Percentiles rank a stretch among this genome's conserved stretches.
Evolutionary conservation across 2,113 vertebrate genomes (phyloP).

Genomic region (Seriola aureovittata): DNA sequence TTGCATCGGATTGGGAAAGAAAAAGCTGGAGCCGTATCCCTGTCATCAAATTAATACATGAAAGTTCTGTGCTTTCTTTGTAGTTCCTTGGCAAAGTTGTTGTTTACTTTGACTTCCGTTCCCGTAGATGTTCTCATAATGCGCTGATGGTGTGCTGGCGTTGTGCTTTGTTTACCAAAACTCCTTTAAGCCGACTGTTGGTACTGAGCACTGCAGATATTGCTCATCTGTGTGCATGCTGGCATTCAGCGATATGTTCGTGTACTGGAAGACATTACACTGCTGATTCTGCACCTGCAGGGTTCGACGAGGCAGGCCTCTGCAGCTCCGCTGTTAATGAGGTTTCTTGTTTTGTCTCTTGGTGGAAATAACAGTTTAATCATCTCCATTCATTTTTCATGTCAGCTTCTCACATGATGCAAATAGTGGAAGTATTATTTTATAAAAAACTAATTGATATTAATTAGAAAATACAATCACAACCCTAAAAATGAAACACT

Average conservation of each 20-base stretch:
- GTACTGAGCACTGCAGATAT: constrained; percentile 19
- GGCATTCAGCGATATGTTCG: constrained; percentile 35
- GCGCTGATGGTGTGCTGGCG: constrained; percentile 25
- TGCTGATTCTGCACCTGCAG: constrained; percentile 35
- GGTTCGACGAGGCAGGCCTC: constrained; percentile 1
- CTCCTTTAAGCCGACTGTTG: constrained; percentile 10
- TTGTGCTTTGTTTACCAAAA: constrained; percentile 30
- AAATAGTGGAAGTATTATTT: constrained; percentile 5
- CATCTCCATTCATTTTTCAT: constrained; percentile 18
- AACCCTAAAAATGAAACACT: background rate
- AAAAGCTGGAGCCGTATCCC: no score
- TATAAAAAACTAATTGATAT: background rate
- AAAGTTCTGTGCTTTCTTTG: no score
- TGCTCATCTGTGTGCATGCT: constrained; percentile 25
- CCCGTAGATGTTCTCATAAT: background rate
- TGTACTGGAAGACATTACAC: constrained; percentile 11
- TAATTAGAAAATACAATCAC: constrained; percentile 8
- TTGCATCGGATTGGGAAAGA: no score
- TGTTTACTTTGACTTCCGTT: background rate
- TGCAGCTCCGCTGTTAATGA: constrained; percentile 23
- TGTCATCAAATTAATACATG: no score
- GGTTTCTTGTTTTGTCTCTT: background rate
- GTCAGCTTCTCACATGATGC: background rate
- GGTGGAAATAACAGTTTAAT: background rate
- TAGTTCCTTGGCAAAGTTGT: no score